phyloP scores from a whole-genome alignment of 1,140 invertebrate species.

The Tetranychus urticae region DNA sequence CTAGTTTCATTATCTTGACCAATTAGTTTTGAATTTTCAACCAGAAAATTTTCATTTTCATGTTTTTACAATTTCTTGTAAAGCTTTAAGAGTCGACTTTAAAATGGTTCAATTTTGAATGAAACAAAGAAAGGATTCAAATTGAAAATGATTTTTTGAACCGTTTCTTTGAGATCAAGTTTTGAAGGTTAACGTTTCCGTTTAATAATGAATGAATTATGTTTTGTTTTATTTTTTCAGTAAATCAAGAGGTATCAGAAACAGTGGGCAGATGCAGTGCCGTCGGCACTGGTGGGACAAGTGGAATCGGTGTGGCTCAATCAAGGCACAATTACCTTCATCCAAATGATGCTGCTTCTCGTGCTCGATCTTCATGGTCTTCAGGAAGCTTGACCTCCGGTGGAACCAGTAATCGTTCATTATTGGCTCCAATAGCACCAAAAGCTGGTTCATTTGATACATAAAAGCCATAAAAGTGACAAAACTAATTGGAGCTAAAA shows the following conservation, averaged over 20 bases:
- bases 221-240: background rate
- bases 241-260: background rate
- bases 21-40: no score
- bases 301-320: background rate
- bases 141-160: background rate
- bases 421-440: background rate
- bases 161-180: background rate
- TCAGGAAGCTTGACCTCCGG: constrained; percentile 6
- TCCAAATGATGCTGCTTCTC: constrained; percentile 14
- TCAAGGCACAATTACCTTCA: constrained; percentile 8
- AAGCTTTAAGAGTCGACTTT: no score
- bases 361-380: constrained; percentile 12
- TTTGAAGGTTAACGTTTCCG: background rate
- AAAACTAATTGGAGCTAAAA: no score
- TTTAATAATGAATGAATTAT: background rate
- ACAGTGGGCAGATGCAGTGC: background rate
- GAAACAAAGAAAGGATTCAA: background rate
- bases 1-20: no score
- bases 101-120: background rate
- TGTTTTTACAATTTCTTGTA: no score
- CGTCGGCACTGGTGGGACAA: background rate
- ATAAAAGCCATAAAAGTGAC: background rate
- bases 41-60: no score
- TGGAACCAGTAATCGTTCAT: background rate
- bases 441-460: constrained; percentile 1